These are phyloP conservation scores for Philotrypesis tridentata DNA, from an alignment of 1,140 invertebrate species.

Conservation along the genomic window DNA sequence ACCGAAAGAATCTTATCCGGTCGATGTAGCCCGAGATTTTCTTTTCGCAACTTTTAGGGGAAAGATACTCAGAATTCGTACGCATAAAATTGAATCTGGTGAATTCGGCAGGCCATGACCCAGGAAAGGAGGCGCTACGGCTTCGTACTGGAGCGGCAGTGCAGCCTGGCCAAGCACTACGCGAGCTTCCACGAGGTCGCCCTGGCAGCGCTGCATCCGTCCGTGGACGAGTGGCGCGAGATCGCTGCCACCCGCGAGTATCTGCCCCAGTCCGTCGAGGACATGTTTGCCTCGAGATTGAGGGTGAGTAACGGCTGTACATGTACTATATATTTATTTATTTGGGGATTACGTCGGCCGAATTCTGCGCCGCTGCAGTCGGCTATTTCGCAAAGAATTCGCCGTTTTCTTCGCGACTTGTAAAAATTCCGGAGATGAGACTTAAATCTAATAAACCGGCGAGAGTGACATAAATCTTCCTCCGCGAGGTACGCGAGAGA, in stretches of 20 bases:
- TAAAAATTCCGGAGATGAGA: conserved; percentile 3
- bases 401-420: background rate
- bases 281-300: conserved; percentile 85
- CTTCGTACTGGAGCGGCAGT: conserved; percentile 93
- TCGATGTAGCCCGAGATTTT: too few relatives aligned
- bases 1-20: too few relatives aligned
- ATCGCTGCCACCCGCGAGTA: conserved; percentile 89
- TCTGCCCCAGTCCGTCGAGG: conserved; percentile 86
- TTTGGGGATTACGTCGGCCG: too few relatives aligned
- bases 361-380: too few relatives aligned
- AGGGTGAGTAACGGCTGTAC: conserved; percentile 73
- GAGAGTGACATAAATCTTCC: conserved; percentile 32
- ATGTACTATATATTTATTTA: too few relatives aligned
- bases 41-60: too few relatives aligned
- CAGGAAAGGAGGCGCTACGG: conserved; percentile 94
- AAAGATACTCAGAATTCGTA: too few relatives aligned
- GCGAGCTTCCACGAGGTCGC: conserved; percentile 89
- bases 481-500: conserved; percentile 1
- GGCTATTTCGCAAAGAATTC: background rate
- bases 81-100: background rate
- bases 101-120: conserved; percentile 85
- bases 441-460: conserved; percentile 38
- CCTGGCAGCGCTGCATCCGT: conserved; percentile 83
- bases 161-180: conserved; percentile 93
- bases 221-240: conserved; percentile 91